Evolutionary conservation across 2,113 vertebrate genomes (phyloP).

Genomic region (Crypturellus undulatus): DNA sequence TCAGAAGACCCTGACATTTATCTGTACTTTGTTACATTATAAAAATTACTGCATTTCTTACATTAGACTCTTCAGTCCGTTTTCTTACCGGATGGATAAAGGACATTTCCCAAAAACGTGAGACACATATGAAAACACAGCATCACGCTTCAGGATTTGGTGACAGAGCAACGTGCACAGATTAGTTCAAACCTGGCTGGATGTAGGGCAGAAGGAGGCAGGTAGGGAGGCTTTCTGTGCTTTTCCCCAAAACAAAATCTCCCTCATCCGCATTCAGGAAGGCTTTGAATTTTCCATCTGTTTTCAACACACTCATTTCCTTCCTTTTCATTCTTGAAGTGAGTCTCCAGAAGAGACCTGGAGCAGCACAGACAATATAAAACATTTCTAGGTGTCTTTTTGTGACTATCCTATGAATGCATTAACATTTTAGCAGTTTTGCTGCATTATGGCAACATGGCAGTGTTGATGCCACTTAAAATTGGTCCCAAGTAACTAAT

Average conservation of each 20-base stretch:
- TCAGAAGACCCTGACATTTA: neutral
- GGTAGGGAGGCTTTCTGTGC: neutral
- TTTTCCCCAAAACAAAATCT: neutral
- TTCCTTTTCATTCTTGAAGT: neutral
- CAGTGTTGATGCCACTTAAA: constrained; percentile 15
- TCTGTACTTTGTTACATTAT: neutral
- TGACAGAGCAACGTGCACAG: neutral
- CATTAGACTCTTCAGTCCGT: neutral
- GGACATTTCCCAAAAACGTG: neutral
- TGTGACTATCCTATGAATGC: constrained; percentile 4
- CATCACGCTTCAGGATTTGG: neutral
- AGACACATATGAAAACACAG: neutral
- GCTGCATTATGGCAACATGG: constrained; percentile 15
- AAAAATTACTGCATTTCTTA: neutral
- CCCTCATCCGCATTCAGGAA: neutral
- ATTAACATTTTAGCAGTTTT: constrained; percentile 55
- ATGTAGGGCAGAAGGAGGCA: neutral
- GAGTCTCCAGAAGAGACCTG: neutral
- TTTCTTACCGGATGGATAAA: neutral
- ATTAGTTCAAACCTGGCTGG: neutral
- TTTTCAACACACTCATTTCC: neutral
- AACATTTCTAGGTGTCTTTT: neutral
- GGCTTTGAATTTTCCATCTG: neutral
- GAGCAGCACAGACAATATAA: neutral
- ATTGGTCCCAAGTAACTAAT: constrained; percentile 38